Evolutionary conservation across 1,140 invertebrate species (phyloP), one percentile per base, ranked within the genome.

Genomic region (Chymomyza costata): DNA sequence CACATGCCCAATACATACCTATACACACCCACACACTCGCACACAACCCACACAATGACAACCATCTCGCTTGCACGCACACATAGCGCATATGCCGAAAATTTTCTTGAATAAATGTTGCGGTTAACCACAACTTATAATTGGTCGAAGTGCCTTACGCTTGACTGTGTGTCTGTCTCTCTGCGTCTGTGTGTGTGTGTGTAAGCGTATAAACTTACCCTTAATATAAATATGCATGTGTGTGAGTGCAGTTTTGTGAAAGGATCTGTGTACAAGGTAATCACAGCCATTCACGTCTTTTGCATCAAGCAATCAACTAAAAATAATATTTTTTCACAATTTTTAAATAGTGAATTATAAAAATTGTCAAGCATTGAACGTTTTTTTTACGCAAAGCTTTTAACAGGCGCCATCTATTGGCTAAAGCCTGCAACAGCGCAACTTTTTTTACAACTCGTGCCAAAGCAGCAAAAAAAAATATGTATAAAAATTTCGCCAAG

Each of bases 61-160:
- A 28, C 67, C 48, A 14, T 65, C 55, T 37, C 47, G 46, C 67
- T 78, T 55, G 43, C 63, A 68, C 73, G 21, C 52, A 46, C 30
- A 14, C 50, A 14, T 7, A 21, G 16, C 48, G 55, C 70, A 47
- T 65, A 55, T 57, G 57, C 51, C 56, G 73, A 74, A 67, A 62
- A 74, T 74, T 84, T 71, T 84, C 82, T 84, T 84, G 71, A 83
- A 84, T 82, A 84, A 82, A 83, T 83, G 82, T 83, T 85, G 83
- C 80, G 83, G 83, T 85, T 85, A 85, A 85, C 83, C 83, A 65
- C 83, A 85, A 85, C 83, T 82, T 84, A 84, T 85, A 85, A 85
- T 85, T 85, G 83, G 83, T 83, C 66, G 76, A 82, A 68, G 71
- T 76, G 74, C 73, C 73, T 81, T 80, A 61, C 64, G 73, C 73